phyloP scores from a whole-genome alignment of 2,888 invertebrate genomes.

The Eurytoma californica region DNA sequence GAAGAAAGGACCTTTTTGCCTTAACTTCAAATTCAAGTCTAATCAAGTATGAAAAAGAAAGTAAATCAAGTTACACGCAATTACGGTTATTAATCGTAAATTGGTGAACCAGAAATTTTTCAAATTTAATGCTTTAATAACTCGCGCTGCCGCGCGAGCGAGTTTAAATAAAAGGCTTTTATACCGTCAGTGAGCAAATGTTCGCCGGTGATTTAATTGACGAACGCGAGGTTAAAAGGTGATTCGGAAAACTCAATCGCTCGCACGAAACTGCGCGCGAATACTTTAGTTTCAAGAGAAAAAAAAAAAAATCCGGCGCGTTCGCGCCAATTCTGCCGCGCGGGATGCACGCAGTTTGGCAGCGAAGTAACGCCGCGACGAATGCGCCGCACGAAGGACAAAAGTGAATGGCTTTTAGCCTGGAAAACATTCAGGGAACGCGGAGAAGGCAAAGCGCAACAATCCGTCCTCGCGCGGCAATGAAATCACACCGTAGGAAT shows the following conservation, averaged over 20 bases:
- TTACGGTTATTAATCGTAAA: no score
- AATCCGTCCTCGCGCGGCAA: constrained; percentile 35
- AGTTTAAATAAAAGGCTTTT: neutral
- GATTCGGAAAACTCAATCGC: neutral
- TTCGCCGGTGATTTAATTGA: no score
- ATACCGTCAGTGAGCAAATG: neutral
- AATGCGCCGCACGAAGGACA: constrained; percentile 40
- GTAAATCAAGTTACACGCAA: neutral
- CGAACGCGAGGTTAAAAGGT: no score
- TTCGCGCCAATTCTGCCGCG: neutral
- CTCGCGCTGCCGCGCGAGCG: neutral
- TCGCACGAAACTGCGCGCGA: no score
- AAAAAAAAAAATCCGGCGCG: neutral
- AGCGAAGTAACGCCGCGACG: constrained; percentile 8
- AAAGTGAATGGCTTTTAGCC: constrained; percentile 48
- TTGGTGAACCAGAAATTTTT: no score
- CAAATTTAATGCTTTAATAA: no score
- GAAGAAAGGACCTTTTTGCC: neutral
- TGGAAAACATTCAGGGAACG: constrained; percentile 37
- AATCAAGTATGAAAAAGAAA: neutral
- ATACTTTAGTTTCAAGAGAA: neutral
- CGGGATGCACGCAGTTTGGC: constrained; percentile 40
- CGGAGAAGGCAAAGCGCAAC: constrained; percentile 9
- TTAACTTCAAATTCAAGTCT: neutral
- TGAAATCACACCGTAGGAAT: constrained; percentile 23